phyloP scores from a whole-genome alignment of 2,888 invertebrate genomes.

The Salticus scenicus region DNA sequence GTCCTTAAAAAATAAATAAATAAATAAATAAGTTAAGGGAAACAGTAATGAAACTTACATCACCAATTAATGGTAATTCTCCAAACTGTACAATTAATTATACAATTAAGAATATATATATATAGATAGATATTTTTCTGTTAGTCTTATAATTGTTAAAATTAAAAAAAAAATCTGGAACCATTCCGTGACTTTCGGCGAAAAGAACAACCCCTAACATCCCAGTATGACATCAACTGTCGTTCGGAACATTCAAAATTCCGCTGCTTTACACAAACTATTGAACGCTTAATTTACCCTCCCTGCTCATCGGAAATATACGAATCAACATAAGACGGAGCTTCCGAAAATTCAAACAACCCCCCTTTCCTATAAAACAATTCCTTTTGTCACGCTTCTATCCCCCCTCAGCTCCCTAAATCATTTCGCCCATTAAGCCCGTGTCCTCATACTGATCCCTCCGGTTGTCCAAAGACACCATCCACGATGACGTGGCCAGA shows the following conservation, averaged over 20 bases:
- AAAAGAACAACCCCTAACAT: too few relatives aligned
- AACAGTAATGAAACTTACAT: too few relatives aligned
- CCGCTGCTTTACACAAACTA: not conserved
- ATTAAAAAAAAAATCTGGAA: too few relatives aligned
- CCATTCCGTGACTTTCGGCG: too few relatives aligned
- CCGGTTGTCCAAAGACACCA: slow-evolving; percentile 30
- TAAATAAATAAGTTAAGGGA: too few relatives aligned
- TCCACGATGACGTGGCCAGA: slow-evolving; percentile 27
- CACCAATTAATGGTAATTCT: too few relatives aligned
- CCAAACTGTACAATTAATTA: too few relatives aligned
- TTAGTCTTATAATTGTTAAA: too few relatives aligned
- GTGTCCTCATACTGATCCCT: slow-evolving; percentile 44
- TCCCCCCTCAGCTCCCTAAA: slow-evolving; percentile 32
- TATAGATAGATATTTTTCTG: too few relatives aligned
- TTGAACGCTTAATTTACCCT: not conserved
- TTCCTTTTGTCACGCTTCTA: not conserved
- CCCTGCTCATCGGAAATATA: not conserved
- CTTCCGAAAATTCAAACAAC: not conserved
- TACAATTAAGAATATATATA: too few relatives aligned
- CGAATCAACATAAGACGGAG: slow-evolving; percentile 8
- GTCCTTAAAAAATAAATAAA: too few relatives aligned
- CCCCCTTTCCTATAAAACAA: slow-evolving; percentile 47
- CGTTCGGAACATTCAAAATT: not conserved
- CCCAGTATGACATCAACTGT: too few relatives aligned
- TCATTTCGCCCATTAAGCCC: slow-evolving; percentile 54